Evolutionary conservation across 2,888 invertebrate genomes (phyloP).

Genomic region (Cephus runcator): DNA sequence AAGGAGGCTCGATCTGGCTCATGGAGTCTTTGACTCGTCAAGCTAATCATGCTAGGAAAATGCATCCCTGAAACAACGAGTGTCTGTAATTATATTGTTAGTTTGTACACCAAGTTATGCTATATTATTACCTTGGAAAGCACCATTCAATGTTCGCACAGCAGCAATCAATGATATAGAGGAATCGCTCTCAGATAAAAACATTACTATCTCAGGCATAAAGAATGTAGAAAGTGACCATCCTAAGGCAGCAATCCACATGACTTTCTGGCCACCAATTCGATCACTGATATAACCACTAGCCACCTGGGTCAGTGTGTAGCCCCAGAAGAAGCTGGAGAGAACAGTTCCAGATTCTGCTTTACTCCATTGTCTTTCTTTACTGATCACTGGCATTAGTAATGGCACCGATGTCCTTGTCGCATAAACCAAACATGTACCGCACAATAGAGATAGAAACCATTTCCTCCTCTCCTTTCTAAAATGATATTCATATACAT

Average conservation of each 20-base stretch:
- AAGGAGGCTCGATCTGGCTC: slow-evolving; percentile 75
- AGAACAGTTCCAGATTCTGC: slow-evolving; percentile 76
- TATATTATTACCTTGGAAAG: slow-evolving; percentile 69
- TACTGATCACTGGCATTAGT: slow-evolving; percentile 72
- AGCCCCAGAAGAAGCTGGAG: slow-evolving; percentile 81
- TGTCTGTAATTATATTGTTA: background rate
- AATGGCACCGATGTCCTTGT: slow-evolving; percentile 76
- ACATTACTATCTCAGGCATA: slow-evolving; percentile 69
- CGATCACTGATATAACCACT: slow-evolving; percentile 72
- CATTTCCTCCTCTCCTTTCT: slow-evolving; percentile 70
- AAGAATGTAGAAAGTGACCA: slow-evolving; percentile 70
- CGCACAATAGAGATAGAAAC: slow-evolving; percentile 71
- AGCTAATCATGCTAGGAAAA: slow-evolving; percentile 77
- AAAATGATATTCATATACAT: slow-evolving; percentile 23
- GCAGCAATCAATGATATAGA: slow-evolving; percentile 71
- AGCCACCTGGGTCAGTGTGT: slow-evolving; percentile 73
- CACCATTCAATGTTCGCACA: slow-evolving; percentile 72
- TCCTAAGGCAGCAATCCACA: slow-evolving; percentile 72
- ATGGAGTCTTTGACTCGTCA: slow-evolving; percentile 74
- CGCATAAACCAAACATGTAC: slow-evolving; percentile 75
- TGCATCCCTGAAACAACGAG: slow-evolving; percentile 63
- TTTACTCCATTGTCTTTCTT: slow-evolving; percentile 76
- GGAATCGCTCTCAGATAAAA: slow-evolving; percentile 64
- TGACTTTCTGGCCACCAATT: slow-evolving; percentile 74
- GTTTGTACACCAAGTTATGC: slow-evolving; percentile 61